Conservation (phyloP, 2,113 vertebrate species). For the Thryonomys swinderianus region DNA sequence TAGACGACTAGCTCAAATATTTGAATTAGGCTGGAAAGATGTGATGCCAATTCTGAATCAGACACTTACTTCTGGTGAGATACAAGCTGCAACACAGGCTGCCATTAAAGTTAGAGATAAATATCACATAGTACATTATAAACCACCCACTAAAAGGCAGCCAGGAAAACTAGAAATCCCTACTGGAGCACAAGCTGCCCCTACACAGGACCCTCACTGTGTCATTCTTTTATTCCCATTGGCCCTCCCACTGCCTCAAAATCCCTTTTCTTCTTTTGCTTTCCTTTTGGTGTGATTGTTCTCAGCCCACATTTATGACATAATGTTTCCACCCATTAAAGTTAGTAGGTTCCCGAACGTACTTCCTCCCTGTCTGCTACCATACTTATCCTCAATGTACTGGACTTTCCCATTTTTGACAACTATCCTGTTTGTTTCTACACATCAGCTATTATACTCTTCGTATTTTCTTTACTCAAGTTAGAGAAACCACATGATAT, state of each 20-base stretch:
- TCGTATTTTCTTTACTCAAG: neutral
- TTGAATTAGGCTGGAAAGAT: no score
- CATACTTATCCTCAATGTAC: neutral
- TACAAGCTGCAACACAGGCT: no score
- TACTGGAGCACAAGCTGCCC: no score
- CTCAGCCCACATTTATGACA: neutral
- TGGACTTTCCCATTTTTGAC: neutral
- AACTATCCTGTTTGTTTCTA: neutral
- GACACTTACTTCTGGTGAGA: no score
- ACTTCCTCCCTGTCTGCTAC: neutral
- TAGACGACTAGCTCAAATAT: no score
- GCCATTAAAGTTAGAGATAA: no score
- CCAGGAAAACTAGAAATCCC: no score
- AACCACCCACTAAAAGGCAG: no score
- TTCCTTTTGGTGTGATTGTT: neutral
- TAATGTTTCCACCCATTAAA: neutral
- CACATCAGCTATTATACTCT: neutral
- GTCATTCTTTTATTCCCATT: neutral
- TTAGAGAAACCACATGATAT: neutral
- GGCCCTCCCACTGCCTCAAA: fast-evolving
- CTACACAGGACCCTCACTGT: no score
- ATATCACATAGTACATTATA: no score
- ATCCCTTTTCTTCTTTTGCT: neutral
- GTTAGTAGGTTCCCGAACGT: neutral
- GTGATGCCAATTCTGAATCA: no score